Conservation (phyloP, 2,888 invertebrate genomes). For the Chymomyza procnemis region DNA sequence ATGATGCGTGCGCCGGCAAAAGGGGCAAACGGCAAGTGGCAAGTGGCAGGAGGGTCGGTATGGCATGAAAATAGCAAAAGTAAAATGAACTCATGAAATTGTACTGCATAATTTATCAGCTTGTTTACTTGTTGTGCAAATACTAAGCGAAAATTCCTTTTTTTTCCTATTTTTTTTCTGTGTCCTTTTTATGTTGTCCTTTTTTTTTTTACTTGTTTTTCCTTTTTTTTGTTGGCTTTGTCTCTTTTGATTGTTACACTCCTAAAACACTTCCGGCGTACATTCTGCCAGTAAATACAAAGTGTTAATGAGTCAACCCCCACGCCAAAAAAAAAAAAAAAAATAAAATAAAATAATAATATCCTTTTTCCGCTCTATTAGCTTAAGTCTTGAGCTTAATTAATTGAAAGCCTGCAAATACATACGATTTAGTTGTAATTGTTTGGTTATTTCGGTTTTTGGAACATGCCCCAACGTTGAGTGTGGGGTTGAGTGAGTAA, state of each 20-base stretch:
- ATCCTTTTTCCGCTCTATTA: neutral
- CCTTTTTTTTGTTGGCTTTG: neutral
- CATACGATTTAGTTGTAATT: too few relatives aligned
- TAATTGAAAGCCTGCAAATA: neutral
- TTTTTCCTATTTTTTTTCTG: neutral
- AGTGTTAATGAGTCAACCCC: neutral
- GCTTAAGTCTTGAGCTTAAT: neutral
- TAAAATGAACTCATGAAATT: conserved; percentile 64
- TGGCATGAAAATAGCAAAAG: conserved; percentile 4
- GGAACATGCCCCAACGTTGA: too few relatives aligned
- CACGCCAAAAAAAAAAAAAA: neutral
- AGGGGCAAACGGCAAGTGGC: too few relatives aligned
- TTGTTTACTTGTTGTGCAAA: conserved; percentile 39
- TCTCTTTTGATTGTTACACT: neutral
- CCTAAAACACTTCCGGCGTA: neutral
- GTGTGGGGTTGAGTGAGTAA: too few relatives aligned
- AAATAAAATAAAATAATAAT: too few relatives aligned
- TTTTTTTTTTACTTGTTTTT: neutral
- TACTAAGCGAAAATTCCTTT: conserved; percentile 29
- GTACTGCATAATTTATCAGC: conserved; percentile 67
- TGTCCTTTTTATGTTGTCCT: neutral
- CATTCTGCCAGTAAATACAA: too few relatives aligned
- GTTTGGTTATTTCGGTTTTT: too few relatives aligned
- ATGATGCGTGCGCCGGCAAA: neutral
- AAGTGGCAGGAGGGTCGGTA: too few relatives aligned